Evolutionary conservation across 2,797 vertebrate species (phyloP).

Genomic region (Lacerta viridis): DNA sequence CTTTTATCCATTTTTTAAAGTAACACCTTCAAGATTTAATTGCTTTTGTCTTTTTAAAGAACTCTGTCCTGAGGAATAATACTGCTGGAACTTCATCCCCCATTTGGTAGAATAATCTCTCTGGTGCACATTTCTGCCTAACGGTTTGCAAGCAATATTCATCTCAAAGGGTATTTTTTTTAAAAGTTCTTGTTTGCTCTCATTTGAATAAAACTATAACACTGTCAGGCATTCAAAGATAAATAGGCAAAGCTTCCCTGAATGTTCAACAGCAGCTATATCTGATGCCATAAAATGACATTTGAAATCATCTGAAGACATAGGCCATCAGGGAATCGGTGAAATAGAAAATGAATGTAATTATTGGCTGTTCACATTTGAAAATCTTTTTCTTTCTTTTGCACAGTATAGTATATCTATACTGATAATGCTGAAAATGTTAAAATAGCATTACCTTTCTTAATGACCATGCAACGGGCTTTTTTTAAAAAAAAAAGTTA

Average conservation of each 20-base stretch:
- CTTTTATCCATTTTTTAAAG: conserved; percentile 17
- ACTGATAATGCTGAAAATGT: conserved; percentile 5
- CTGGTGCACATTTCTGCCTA: conserved; percentile 27
- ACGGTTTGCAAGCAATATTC: conserved; percentile 24
- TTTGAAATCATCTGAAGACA: conserved; percentile 56
- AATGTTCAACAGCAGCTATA: conserved; percentile 59
- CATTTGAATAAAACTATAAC: conserved; percentile 68
- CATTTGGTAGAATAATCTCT: conserved; percentile 36
- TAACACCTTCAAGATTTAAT: conserved; percentile 22
- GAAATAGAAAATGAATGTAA: conserved; percentile 66
- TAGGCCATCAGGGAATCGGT: conserved; percentile 50
- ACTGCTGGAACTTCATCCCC: not conserved
- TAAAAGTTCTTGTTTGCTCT: conserved; percentile 55
- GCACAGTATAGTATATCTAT: conserved; percentile 18
- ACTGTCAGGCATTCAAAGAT: conserved; percentile 60
- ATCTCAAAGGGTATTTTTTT: conserved; percentile 42
- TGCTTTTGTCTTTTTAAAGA: conserved; percentile 30
- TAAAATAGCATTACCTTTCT: conserved; percentile 48
- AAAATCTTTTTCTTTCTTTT: conserved; percentile 59
- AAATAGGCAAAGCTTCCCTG: conserved; percentile 63
- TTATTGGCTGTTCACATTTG: conserved; percentile 52
- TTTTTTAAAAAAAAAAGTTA: conserved; percentile 14
- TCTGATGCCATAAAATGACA: conserved; percentile 50
- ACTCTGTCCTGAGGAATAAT: conserved; percentile 15
- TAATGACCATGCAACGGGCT: conserved; percentile 29